Evolutionary conservation across 2,888 invertebrate species (phyloP).

Genomic region (Syrista parreyssii): DNA sequence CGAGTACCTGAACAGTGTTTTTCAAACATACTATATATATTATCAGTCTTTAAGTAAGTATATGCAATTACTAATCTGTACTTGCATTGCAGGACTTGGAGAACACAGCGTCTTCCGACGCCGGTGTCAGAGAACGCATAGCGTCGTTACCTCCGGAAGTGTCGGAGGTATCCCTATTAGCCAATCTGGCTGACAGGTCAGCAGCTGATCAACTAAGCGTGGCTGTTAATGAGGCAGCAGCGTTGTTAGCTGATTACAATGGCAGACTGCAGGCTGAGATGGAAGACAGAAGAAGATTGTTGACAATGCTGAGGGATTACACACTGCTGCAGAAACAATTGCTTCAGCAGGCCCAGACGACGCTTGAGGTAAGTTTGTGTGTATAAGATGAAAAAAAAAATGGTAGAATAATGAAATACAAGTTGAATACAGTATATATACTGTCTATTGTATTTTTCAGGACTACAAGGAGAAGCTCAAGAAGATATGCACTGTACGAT

Average conservation of each 20-base stretch:
- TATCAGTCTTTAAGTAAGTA: no score
- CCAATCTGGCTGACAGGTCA: conserved; percentile 86
- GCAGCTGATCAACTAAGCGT: conserved; percentile 81
- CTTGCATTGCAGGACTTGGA: conserved; percentile 83
- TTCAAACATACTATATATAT: no score
- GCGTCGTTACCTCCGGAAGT: conserved; percentile 95
- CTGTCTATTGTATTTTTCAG: conserved; percentile 68
- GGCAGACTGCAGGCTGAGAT: conserved; percentile 86
- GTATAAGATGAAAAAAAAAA: no score
- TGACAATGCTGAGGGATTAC: conserved; percentile 89
- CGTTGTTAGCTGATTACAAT: conserved; percentile 90
- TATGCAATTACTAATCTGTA: no score
- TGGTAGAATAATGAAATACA: no score
- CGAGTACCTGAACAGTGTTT: no score
- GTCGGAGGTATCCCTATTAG: conserved; percentile 87
- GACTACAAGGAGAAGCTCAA: conserved; percentile 91
- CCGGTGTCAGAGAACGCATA: conserved; percentile 90
- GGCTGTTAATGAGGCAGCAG: conserved; percentile 90
- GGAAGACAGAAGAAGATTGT: conserved; percentile 87
- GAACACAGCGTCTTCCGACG: conserved; percentile 95
- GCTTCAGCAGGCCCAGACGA: conserved; percentile 86
- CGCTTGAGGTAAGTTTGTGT: conserved; percentile 77
- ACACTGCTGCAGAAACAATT: conserved; percentile 88
- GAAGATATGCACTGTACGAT: conserved; percentile 86
- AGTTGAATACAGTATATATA: conserved; percentile 2